Evolutionary conservation across 2,888 invertebrate species (phyloP), one percentile per base, ranked within the genome.

Genomic region (Coenonympha arcania): DNA sequence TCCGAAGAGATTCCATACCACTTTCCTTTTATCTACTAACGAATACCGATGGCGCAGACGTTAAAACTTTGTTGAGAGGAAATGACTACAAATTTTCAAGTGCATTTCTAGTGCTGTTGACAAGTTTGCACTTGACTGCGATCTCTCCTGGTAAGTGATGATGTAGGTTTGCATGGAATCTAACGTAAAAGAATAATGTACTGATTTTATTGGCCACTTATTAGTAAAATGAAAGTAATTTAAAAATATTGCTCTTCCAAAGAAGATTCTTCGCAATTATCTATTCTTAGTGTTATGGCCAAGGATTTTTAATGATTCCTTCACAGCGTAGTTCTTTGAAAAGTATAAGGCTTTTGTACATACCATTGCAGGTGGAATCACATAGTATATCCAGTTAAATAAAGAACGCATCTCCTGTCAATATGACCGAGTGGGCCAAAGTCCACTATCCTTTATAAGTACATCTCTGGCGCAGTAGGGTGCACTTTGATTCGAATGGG

Each of bases 11-110:
- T 24, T 22, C 31, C 8, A 31, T 31, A 36, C 20, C 47, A 50
- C 50, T 54, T 54, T 48, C 48, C 50, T 41, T 54, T 55, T 54
- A 52, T 48, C 47, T 28, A 36, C 53, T 57, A 55, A 56, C 57
- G 52, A 57, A 50, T 52, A 53, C 41, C 45, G 54, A 56, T 52
- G 50, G 43, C 46, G 26, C 37, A 37, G 48, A 44, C 44, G 53
- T 52, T 57, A 45, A 44, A 45, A 44, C 34, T 44, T 44, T 18
- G 34, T 52, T 45, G 41, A 51, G 36, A 45, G 48, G 52, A 50
- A 55, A 55, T 51, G 45, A 39, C 16, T 37, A 43, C 44, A 54
- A 49, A 57, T 50, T 42, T 43, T 52, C 46, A 31, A 30, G 41
- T 45, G 33, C 31, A 36, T 54, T 42, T 33, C 20, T 22, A 41